A percentile compares a stretch with the other conserved stretches of the same genome.
These are phyloP conservation scores for Schizopygopsis malacanthus DNA, from an alignment of 2,797 vertebrate genomes.

Conservation along the genomic window DNA sequence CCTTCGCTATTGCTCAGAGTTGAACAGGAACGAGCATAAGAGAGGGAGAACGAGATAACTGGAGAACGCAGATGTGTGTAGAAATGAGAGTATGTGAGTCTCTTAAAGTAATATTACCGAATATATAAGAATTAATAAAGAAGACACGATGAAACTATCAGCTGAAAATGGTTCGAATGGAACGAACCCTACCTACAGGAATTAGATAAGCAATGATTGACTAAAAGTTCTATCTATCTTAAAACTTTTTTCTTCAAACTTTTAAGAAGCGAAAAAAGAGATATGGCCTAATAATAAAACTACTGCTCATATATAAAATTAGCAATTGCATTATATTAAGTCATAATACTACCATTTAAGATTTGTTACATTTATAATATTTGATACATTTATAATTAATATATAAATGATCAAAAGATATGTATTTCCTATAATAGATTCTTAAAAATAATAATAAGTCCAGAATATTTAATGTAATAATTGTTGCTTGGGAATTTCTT, in stretches of 20 bases:
- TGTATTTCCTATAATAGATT: too few species aligned
- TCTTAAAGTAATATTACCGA: neutral
- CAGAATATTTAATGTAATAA: neutral
- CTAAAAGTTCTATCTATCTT: neutral
- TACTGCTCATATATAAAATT: neutral
- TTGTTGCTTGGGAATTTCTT: neutral
- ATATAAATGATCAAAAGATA: neutral
- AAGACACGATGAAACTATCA: neutral
- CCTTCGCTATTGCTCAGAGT: slow-evolving; percentile 10
- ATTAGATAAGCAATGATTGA: neutral
- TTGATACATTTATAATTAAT: neutral
- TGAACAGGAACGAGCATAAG: neutral
- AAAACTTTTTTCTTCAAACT: neutral
- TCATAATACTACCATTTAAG: too few species aligned
- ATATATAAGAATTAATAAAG: neutral
- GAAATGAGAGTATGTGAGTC: neutral
- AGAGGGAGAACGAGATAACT: neutral
- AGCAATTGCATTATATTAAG: too few species aligned
- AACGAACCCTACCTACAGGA: neutral
- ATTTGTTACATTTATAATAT: neutral
- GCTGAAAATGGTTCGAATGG: neutral
- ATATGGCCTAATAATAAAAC: neutral
- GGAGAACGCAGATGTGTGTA: neutral
- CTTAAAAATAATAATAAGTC: too few species aligned
- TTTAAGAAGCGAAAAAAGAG: neutral